phyloP scores from a whole-genome alignment of 2,113 vertebrate genomes.

The Deroptyus accipitrinus region DNA sequence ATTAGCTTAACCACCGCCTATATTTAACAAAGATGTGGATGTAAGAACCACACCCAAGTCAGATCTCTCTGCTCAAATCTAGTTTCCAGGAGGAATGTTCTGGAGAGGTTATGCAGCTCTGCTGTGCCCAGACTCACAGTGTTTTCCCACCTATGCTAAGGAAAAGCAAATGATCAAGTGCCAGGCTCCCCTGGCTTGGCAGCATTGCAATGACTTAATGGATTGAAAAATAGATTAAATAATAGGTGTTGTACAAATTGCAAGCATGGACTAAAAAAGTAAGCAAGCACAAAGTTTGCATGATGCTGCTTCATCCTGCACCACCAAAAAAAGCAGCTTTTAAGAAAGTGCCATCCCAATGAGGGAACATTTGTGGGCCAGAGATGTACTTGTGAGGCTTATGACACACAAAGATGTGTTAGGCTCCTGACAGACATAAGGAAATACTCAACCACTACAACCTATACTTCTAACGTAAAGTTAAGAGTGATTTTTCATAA shows the following conservation, averaged over 20 bases:
- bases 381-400: not conserved
- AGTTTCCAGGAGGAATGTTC: not conserved
- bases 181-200: not conserved
- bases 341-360: not conserved
- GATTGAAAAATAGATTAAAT: not conserved
- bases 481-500: not conserved
- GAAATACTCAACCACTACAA: not conserved
- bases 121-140: not conserved
- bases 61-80: not conserved
- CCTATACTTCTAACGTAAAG: not conserved
- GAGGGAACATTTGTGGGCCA: not conserved
- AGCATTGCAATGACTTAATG: not conserved
- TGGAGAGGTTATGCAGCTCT: not conserved
- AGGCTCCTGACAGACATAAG: not conserved
- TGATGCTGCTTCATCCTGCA: not conserved
- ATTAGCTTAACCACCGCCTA: not conserved
- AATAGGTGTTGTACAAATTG: not conserved
- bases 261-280: not conserved
- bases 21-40: not conserved
- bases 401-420: not conserved
- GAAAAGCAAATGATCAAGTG: not conserved
- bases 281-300: not conserved
- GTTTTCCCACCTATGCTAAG: not conserved
- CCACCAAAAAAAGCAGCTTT: not conserved
- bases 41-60: not conserved